A percentile compares a stretch with the other conserved stretches of the same genome.
phyloP scores from a whole-genome alignment of 92 coral and sea anemone species.

The Siderastrea siderea region DNA sequence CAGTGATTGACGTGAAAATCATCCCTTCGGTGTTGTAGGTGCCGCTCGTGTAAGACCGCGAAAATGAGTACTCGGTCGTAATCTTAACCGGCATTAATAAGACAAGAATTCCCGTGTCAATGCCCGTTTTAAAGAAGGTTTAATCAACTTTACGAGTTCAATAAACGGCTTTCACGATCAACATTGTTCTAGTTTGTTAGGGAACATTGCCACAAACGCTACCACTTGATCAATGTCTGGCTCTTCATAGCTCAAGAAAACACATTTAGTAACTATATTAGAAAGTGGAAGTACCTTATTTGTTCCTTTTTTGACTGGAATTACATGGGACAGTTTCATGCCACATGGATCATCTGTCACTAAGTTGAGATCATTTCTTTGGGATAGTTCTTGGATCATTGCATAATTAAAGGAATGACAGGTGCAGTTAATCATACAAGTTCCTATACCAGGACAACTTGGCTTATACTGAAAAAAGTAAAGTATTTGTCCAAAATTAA shows the following conservation, averaged over 20 bases:
- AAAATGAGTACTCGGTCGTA: no score
- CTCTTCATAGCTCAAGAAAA: slow-evolving; percentile 38
- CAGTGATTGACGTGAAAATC: no score
- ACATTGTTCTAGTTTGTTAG: slow-evolving; percentile 37
- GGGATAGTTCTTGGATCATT: slow-evolving; percentile 44
- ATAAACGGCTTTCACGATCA: no score
- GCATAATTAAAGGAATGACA: slow-evolving; percentile 37
- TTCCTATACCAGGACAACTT: slow-evolving; percentile 53
- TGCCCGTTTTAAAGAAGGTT: no score
- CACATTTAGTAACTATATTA: slow-evolving; percentile 16
- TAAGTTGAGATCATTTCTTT: slow-evolving; percentile 30
- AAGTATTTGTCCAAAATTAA: slow-evolving; percentile 40
- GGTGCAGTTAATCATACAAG: slow-evolving; percentile 42
- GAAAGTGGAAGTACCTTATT: slow-evolving; percentile 16
- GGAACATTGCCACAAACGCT: slow-evolving; percentile 46
- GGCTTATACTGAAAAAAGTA: slow-evolving; percentile 55
- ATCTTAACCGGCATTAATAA: background rate
- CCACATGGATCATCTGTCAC: slow-evolving; percentile 11
- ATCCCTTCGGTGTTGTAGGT: no score
- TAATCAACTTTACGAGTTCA: no score
- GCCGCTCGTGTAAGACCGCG: no score
- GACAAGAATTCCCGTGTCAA: no score
- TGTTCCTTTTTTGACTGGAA: slow-evolving; percentile 28
- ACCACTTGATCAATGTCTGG: background rate
- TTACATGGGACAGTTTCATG: slow-evolving; percentile 26